phyloP scores from a whole-genome alignment of 23 tunicate species.

The Halocynthia roretzi region DNA sequence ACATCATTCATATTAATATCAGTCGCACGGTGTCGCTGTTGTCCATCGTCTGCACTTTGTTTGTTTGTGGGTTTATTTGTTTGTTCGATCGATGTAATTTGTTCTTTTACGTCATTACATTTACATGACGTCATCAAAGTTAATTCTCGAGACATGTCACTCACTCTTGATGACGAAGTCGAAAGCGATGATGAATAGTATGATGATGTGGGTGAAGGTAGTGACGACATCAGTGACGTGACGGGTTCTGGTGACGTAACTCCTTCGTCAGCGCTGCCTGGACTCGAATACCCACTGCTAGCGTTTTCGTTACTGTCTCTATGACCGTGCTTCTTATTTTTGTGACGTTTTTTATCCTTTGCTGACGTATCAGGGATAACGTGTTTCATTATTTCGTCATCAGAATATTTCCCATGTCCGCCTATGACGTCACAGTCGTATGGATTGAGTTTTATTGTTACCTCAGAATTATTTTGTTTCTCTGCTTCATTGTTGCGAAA shows the following conservation, averaged over 20 bases:
- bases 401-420: not conserved
- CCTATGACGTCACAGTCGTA: slow-evolving; percentile 12
- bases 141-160: slow-evolving; percentile 19
- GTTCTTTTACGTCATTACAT: not conserved
- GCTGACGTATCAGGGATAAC: not conserved
- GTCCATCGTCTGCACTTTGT: too few relatives aligned
- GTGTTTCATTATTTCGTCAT: slow-evolving; percentile 17
- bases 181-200: slow-evolving; percentile 50
- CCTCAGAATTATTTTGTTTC: too few relatives aligned
- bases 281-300: slow-evolving; percentile 82
- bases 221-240: slow-evolving; percentile 3
- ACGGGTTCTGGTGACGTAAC: slow-evolving; percentile 24
- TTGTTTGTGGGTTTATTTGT: too few relatives aligned
- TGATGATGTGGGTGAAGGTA: slow-evolving; percentile 67
- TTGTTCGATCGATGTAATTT: not conserved
- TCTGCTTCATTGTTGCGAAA: too few relatives aligned
- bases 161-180: slow-evolving; percentile 40
- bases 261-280: slow-evolving; percentile 45
- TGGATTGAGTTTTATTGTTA: too few relatives aligned
- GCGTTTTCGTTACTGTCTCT: slow-evolving; percentile 32
- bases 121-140: not conserved
- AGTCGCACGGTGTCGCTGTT: too few relatives aligned
- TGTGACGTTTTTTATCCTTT: not conserved
- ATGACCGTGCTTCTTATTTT: not conserved
- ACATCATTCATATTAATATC: too few relatives aligned